These are phyloP conservation scores for Poeciliopsis occidentalis DNA, from an alignment of 2,113 vertebrate species.

Conservation along the genomic window DNA sequence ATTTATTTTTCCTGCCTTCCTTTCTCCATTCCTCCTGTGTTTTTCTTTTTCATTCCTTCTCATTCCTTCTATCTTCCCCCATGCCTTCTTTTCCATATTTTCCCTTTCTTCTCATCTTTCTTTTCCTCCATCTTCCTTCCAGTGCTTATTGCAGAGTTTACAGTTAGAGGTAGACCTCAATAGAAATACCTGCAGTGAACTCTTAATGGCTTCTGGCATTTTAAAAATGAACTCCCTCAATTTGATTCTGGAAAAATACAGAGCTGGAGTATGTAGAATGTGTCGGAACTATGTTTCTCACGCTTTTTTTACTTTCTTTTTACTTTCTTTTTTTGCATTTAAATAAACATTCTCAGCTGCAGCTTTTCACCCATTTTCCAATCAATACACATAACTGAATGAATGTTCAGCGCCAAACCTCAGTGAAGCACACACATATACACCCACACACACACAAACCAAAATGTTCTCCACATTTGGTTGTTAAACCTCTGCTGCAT, in stretches of 20 bases:
- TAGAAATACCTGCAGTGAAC: background rate
- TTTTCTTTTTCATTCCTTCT: background rate
- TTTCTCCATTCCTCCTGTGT: background rate
- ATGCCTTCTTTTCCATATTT: background rate
- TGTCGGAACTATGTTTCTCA: no score
- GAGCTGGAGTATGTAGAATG: background rate
- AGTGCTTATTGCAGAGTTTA: background rate
- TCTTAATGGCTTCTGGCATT: background rate
- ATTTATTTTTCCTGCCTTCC: background rate
- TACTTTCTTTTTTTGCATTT: background rate
- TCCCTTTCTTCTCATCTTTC: no score
- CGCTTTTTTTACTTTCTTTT: background rate
- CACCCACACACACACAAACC: background rate
- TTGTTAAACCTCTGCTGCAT: conserved; percentile 26
- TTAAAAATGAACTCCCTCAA: background rate
- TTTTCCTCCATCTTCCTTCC: background rate
- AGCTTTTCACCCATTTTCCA: conserved; percentile 1
- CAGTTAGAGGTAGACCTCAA: background rate
- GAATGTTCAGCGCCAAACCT: conserved; percentile 30
- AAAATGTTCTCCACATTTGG: conserved; percentile 19
- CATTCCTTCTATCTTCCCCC: background rate
- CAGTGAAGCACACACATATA: conserved; percentile 11
- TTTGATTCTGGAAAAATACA: background rate
- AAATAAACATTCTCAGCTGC: background rate
- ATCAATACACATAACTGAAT: background rate